Percentiles rank a stretch among this genome's conserved stretches.
Conservation (phyloP, 2,113 vertebrate genomes). For the Suricata suricatta region DNA sequence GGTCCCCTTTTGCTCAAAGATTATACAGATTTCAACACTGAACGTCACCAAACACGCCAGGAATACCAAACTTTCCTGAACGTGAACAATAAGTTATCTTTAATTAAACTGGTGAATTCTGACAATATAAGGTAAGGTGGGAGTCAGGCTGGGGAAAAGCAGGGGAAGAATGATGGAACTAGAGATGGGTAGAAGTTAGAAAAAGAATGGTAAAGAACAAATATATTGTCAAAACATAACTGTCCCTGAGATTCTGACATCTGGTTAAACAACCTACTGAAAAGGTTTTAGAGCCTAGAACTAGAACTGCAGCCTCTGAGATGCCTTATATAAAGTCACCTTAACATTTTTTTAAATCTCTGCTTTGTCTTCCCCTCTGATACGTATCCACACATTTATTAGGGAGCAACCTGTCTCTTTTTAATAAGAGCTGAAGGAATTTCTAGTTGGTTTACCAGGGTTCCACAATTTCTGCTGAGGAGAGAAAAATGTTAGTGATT, state of each 20-base stretch:
- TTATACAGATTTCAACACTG: neutral
- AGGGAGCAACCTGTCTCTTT: neutral
- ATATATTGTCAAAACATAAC: neutral
- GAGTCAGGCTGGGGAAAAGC: neutral
- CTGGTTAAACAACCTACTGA: neutral
- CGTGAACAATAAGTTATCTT: neutral
- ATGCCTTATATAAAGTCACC: neutral
- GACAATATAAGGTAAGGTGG: neutral
- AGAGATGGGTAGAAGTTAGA: neutral
- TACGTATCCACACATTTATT: neutral
- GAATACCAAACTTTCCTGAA: neutral
- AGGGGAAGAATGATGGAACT: neutral
- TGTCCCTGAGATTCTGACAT: neutral
- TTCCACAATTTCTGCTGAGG: neutral
- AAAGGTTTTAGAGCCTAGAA: slow-evolving; percentile 9
- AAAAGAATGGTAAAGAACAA: neutral
- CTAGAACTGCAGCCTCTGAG: neutral
- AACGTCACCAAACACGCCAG: neutral
- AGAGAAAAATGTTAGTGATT: neutral
- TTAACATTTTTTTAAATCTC: neutral
- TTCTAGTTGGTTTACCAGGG: neutral
- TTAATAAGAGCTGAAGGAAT: slow-evolving; percentile 39
- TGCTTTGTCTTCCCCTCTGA: neutral
- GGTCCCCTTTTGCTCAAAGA: neutral
- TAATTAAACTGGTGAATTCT: neutral